Percentiles rank a stretch among this genome's conserved stretches.
phyloP scores from a whole-genome alignment of 2,113 vertebrate species.

The Caranx ignobilis region DNA sequence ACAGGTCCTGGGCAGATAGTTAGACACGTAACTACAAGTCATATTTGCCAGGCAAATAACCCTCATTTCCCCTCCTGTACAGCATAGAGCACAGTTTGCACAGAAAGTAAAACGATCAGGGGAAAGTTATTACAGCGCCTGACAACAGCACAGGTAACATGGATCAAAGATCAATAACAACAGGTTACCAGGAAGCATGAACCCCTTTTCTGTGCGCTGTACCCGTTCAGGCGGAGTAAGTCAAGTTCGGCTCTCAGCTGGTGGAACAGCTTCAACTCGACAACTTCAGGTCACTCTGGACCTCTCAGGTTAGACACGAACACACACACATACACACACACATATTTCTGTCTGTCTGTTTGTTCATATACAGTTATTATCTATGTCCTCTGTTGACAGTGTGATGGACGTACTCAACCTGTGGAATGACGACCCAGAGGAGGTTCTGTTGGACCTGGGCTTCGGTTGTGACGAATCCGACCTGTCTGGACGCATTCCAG shows the following conservation, averaged over 20 bases:
- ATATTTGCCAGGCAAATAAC: too few species aligned
- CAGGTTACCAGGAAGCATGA: too few species aligned
- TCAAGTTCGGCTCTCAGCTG: constrained; percentile 76
- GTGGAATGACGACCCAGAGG: constrained; percentile 90
- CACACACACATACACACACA: neutral
- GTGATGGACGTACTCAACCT: constrained; percentile 87
- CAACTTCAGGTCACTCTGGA: constrained; percentile 53
- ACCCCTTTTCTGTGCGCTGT: too few species aligned
- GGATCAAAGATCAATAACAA: too few species aligned
- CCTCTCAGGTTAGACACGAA: constrained; percentile 64
- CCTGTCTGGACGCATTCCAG: constrained; percentile 88
- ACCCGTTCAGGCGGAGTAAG: constrained; percentile 64
- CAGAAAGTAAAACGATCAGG: too few species aligned
- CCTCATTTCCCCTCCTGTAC: too few species aligned
- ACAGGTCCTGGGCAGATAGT: too few species aligned
- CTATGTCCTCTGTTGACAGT: constrained; percentile 74
- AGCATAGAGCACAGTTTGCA: too few species aligned
- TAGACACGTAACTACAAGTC: too few species aligned
- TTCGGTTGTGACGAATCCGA: constrained; percentile 92
- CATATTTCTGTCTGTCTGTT: neutral
- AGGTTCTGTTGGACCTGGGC: constrained; percentile 92
- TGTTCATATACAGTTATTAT: neutral
- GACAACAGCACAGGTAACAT: too few species aligned
- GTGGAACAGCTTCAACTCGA: constrained; percentile 81
- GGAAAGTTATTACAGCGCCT: too few species aligned